phyloP scores from a whole-genome alignment of 2,888 invertebrate genomes.

The Neoitamus cyanurus region DNA sequence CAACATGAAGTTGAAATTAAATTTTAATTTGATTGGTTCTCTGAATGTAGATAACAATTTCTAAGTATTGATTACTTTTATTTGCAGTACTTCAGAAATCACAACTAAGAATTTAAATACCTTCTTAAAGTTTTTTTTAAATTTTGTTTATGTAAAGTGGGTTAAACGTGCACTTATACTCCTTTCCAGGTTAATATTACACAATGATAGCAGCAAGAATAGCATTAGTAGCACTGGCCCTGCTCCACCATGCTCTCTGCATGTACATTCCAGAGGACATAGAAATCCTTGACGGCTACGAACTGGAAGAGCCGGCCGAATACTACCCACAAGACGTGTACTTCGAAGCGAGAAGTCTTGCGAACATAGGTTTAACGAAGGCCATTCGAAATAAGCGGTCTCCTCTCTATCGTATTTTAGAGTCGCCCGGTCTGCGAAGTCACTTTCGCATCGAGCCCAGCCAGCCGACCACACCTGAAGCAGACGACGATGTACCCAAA shows the following conservation, averaged over 20 bases:
- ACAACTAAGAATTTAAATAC: no score
- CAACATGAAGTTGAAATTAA: no score
- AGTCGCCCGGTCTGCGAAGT: constrained; percentile 54
- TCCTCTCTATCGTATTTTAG: constrained; percentile 52
- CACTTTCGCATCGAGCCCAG: constrained; percentile 53
- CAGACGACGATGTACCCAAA: not conserved
- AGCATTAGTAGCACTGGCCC: not conserved
- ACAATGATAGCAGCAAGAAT: not conserved
- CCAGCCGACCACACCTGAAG: not conserved
- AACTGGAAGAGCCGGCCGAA: constrained; percentile 58
- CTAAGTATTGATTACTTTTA: no score
- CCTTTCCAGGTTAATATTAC: constrained; percentile 9
- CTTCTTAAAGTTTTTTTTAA: not conserved
- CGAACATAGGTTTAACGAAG: constrained; percentile 55
- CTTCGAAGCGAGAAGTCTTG: constrained; percentile 58
- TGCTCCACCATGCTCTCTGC: constrained; percentile 38
- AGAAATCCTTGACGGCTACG: constrained; percentile 60
- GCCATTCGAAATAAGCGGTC: constrained; percentile 61
- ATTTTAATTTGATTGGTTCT: no score
- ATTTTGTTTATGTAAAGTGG: not conserved
- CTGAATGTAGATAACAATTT: no score
- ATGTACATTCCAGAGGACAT: constrained; percentile 60
- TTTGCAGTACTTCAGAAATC: no score
- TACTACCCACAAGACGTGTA: constrained; percentile 58
- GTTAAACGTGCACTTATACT: not conserved